Evolutionary conservation across 2,888 invertebrate genomes (phyloP).

Genomic region (Polymixis flavicincta): DNA sequence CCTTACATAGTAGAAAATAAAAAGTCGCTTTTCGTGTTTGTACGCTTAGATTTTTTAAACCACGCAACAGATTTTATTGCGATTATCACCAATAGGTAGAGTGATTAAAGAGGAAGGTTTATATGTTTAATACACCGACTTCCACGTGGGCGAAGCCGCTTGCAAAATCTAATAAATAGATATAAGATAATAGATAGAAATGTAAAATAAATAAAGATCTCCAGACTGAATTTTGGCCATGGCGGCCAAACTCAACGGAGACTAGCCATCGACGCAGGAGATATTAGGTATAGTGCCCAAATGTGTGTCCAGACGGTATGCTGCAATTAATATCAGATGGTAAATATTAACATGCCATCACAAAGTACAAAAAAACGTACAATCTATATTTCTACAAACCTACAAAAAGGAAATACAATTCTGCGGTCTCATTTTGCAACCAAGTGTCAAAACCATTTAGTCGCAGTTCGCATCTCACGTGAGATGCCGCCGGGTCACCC

Average conservation of each 20-base stretch:
- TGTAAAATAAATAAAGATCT: not conserved
- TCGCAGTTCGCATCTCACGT: slow-evolving; percentile 69
- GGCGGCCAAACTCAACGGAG: not conserved
- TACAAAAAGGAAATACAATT: too few relatives aligned
- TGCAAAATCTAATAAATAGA: too few relatives aligned
- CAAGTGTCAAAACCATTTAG: slow-evolving; percentile 70
- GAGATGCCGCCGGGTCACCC: slow-evolving; percentile 82
- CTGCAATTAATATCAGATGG: not conserved
- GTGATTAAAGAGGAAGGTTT: too few relatives aligned
- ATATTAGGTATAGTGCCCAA: not conserved
- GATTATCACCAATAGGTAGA: too few relatives aligned
- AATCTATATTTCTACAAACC: not conserved
- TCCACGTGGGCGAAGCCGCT: too few relatives aligned
- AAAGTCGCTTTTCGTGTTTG: too few relatives aligned
- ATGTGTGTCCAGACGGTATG: not conserved
- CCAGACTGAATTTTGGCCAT: not conserved
- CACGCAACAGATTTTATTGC: too few relatives aligned
- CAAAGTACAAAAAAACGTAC: not conserved
- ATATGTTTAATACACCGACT: too few relatives aligned
- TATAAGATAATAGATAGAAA: not conserved
- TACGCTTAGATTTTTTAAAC: too few relatives aligned
- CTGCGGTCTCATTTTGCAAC: not conserved
- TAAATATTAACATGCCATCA: not conserved
- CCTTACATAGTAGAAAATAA: not conserved
- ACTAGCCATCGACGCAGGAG: not conserved